Percentiles rank a stretch among this genome's conserved stretches.
phyloP scores from a whole-genome alignment of 2,888 invertebrate genomes.

The Lamellibrachia satsuma region DNA sequence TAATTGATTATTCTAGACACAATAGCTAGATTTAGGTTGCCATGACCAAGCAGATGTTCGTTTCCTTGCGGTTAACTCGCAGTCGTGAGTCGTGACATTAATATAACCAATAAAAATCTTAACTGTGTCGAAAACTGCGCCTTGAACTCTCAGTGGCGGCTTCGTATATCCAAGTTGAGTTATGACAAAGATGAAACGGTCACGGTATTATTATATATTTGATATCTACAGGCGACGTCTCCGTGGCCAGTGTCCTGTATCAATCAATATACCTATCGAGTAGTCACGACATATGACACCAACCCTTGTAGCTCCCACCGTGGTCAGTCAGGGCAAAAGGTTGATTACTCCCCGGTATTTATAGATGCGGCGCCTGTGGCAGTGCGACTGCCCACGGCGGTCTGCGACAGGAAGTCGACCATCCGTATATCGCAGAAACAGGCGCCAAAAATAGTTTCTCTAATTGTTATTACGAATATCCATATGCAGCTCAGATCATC shows the following conservation, averaged over 20 bases:
- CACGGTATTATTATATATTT: too few species aligned
- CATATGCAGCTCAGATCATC: too few species aligned
- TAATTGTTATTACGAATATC: not conserved
- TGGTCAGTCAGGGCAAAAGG: not conserved
- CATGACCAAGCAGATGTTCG: not conserved
- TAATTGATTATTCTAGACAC: too few species aligned
- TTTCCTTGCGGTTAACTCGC: too few species aligned
- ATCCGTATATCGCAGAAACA: not conserved
- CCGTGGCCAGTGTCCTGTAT: too few species aligned
- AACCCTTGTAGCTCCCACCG: not conserved
- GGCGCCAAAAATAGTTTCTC: not conserved
- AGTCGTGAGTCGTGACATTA: too few species aligned
- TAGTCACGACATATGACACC: not conserved
- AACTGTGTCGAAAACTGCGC: not conserved
- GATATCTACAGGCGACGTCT: too few species aligned
- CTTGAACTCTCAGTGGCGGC: not conserved
- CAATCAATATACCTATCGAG: too few species aligned
- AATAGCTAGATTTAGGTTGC: too few species aligned
- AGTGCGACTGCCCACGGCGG: not conserved
- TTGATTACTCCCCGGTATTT: not conserved
- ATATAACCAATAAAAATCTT: not conserved
- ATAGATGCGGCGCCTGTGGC: not conserved
- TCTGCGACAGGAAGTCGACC: not conserved
- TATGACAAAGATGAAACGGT: not conserved
- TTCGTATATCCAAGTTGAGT: not conserved